phyloP scores from a whole-genome alignment of 2,888 invertebrate species.

The Cybosia mesomella region DNA sequence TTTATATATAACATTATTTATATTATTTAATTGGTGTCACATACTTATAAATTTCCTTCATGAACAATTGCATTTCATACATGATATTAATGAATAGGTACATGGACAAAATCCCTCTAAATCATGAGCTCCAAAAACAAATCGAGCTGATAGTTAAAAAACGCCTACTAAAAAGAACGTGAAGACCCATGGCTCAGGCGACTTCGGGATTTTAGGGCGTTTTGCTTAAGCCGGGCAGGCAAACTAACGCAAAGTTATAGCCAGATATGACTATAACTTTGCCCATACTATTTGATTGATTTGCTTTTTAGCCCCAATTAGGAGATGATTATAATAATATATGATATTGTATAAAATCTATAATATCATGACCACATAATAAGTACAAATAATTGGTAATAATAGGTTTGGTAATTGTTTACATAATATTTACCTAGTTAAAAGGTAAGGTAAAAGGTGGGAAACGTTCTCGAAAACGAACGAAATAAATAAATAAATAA shows the following conservation, averaged over 20 bases:
- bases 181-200: no score
- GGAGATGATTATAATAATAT: neutral
- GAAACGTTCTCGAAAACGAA: no score
- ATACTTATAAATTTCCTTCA: conserved; percentile 23
- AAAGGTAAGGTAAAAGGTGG: no score
- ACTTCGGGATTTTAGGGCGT: neutral
- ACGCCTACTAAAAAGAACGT: no score
- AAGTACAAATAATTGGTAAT: neutral
- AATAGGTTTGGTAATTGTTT: neutral
- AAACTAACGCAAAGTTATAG: neutral
- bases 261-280: neutral
- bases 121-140: conserved; percentile 1
- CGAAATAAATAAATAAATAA: no score
- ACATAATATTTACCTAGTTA: neutral
- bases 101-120: conserved; percentile 1
- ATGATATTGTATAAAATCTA: conserved; percentile 12
- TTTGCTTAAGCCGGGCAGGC: neutral
- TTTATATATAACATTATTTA: conserved; percentile 30
- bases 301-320: conserved; percentile 1
- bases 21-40: conserved; percentile 36
- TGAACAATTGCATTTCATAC: conserved; percentile 14
- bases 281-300: neutral
- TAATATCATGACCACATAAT: conserved; percentile 12
- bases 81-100: conserved; percentile 15
- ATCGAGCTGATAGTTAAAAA: neutral